Percentiles rank a stretch among this genome's conserved stretches.
Conservation (phyloP, 2,797 vertebrate species). For the Sebastes miniatus region DNA sequence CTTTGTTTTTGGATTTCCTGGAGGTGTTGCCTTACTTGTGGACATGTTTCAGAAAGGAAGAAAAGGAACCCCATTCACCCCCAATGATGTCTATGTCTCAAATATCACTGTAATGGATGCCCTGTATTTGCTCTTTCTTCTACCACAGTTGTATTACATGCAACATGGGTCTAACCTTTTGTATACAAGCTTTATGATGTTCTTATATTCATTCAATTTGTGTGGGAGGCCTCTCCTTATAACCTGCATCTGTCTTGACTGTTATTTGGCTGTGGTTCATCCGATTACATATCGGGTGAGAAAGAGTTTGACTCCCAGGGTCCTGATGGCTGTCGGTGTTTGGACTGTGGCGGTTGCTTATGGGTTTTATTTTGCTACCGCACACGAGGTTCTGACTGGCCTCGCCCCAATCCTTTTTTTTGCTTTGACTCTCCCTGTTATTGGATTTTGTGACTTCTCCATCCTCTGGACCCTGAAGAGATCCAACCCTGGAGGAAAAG, state of each 20-base stretch:
- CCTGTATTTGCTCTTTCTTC: background rate
- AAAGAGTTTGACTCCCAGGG: slow-evolving; percentile 7
- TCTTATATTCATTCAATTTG: background rate
- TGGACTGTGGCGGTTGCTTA: background rate
- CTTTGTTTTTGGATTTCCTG: background rate
- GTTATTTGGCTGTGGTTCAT: slow-evolving; percentile 59
- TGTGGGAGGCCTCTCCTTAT: slow-evolving; percentile 31
- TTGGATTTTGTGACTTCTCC: slow-evolving; percentile 38
- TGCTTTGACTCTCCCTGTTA: slow-evolving; percentile 20
- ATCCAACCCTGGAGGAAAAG: slow-evolving; percentile 16
- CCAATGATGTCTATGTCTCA: background rate
- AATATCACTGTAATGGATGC: background rate
- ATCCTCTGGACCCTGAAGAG: slow-evolving; percentile 42
- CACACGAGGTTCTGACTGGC: fast-evolving
- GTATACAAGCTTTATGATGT: background rate
- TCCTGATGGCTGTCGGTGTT: background rate
- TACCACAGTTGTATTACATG: background rate
- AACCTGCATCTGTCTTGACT: slow-evolving; percentile 38
- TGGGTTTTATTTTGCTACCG: background rate
- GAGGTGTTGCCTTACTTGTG: background rate
- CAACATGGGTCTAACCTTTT: background rate
- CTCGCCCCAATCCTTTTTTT: background rate
- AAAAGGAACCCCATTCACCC: background rate
- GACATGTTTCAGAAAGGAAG: background rate
- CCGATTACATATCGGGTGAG: slow-evolving; percentile 23